Base-by-base conservation (phyloP, 1,140 invertebrate species). In the Drosophila willistoni region DNA sequence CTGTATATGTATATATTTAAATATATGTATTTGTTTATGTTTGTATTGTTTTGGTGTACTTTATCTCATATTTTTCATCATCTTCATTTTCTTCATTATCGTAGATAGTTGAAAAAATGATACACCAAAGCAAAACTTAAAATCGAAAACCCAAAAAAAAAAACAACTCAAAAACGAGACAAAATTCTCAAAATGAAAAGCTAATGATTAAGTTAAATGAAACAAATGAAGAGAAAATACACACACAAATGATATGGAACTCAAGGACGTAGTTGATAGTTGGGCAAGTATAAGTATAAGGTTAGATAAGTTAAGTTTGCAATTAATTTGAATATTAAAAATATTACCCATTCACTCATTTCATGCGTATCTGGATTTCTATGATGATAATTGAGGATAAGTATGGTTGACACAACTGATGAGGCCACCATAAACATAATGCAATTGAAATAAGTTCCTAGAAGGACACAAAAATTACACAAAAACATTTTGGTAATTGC, bases 321-420 rank as follows among this genome's bases (percentile, higher is more conserved):
- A 70, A 42, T 60, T 75, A 70, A 65, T 77, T 68, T 81, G 93
- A 95, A 82, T 79, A 75, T 85, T 85, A 91, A 87, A 84, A 17
- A 81, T 91, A 91, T 95, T 95, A 99, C 99, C 97, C 98, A 98
- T 91, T 96, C 95, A 82, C 98, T 97, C 98, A 99, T 99, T 93
- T 98, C 97, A 93, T 99, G 98, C 72, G 98, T 99, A 93, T 99
- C 98, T 73, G 98, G 95, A 92, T 97, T 98, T 84, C 98, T 95
- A 94, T 99, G 98, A 94, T 99, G 99, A 94, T 99, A 99, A 94
- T 99, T 99, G 80, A 99, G 95, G 90, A 99, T 99, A 90, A 99
- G 95, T 84, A 99, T 99, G 67, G 99, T 99, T 93, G 98, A 98
- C 86, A 99, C 97, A 89, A 99, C 98, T 73, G 98, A 99, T 90